Percentiles rank a stretch among this genome's conserved stretches.
These are phyloP conservation scores for Onychorhynchus coronatus DNA, from an alignment of 2,113 vertebrate species.

Conservation along the genomic window DNA sequence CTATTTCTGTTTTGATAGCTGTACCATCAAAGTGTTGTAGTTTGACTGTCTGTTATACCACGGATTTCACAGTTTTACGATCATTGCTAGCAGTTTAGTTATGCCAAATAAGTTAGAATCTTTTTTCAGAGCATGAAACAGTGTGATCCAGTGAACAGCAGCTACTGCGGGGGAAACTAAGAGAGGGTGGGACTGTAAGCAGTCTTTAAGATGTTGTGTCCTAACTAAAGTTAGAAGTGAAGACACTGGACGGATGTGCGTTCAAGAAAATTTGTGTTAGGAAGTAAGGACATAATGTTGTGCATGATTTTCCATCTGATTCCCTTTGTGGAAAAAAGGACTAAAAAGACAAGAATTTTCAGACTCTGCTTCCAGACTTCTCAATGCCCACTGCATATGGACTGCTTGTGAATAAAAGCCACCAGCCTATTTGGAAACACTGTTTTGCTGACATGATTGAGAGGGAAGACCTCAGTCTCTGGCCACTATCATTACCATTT, in stretches of 20 bases:
- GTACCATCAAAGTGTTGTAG: neutral
- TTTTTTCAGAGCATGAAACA: neutral
- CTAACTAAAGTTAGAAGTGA: neutral
- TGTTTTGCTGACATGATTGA: neutral
- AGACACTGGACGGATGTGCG: accelerated
- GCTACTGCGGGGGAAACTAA: neutral
- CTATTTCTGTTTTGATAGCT: neutral
- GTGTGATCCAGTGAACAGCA: neutral
- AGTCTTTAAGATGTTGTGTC: neutral
- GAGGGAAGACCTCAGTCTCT: constrained; percentile 38
- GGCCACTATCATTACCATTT: constrained; percentile 41
- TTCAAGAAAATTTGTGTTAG: neutral
- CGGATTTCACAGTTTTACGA: neutral
- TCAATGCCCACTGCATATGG: neutral
- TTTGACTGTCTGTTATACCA: neutral
- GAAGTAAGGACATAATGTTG: neutral
- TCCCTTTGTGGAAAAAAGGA: neutral
- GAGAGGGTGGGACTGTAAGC: neutral
- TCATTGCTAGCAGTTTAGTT: neutral
- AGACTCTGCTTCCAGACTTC: neutral
- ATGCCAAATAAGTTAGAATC: neutral
- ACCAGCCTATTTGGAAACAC: neutral
- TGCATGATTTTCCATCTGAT: neutral
- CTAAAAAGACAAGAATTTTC: neutral
- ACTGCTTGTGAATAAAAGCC: neutral